Base-by-base conservation (phyloP, 2,113 vertebrate species). In the Eudorcas thomsonii region DNA sequence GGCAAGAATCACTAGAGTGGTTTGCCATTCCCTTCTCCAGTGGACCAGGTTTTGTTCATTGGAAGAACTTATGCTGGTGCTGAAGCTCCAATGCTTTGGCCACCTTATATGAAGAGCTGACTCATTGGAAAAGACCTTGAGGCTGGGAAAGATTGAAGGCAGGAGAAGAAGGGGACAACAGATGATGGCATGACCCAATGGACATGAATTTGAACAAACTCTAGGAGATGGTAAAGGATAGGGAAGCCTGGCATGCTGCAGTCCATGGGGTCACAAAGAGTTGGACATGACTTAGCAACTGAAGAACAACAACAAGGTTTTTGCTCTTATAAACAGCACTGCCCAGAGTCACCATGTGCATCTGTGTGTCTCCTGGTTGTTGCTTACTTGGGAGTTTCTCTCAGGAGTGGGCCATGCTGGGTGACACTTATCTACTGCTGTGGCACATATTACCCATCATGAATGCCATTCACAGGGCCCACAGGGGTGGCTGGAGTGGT, bases 401-500 rank as follows among this genome's bases (percentile, higher is more conserved):
- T 16, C 9, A 30, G 9, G 28, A n/a, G 64, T 4, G n/a, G n/a
- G 4, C 59, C 12, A 21, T 48, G 36, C 71, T 50, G 71, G 17
- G 12, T 3, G 10, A 10, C 7, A 3, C 36, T 28, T n/a, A 12
- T 17, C 21, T 28, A 5, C 62, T 25, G 7, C 45, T 30, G 6
- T 67, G n/a, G 52, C 33, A 74, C 19, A 26, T 7, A 14, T 48
- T 26, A 0, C 23, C 45, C 52, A 2, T 3, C n/a, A 1, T 2
- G 8, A 0, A 0, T 55, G 15, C 36, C 25, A 13, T 19, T 77
- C 17, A 0, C 15, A 1, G 26, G 28, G 43, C 17, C 43, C 15
- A 8, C 7, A 1, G 39, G 1, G 23, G 15, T 6, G 64, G 54
- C 50, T 21, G 15, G 26, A 17, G n/a, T 13, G 11, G 5, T 12